Conservation (phyloP, 2,797 vertebrate genomes). For the Erethizon dorsatum region DNA sequence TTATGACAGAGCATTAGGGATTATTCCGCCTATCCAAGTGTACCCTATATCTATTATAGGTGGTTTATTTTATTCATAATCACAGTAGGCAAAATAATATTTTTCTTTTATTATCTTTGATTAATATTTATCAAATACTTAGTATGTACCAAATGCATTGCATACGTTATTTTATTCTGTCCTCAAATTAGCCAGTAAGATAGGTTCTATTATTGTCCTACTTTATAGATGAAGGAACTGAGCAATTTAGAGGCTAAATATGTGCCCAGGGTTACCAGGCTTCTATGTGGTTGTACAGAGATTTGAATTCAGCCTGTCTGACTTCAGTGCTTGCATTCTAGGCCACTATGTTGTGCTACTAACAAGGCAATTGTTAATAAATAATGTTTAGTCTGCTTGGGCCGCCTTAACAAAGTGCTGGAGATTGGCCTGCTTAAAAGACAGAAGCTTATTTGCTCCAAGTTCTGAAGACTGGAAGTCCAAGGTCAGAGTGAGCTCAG, state of each 20-base stretch:
- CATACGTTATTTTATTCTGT: neutral
- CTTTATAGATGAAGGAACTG: neutral
- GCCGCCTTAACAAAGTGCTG: neutral
- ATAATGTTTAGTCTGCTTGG: neutral
- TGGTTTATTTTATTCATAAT: constrained; percentile 44
- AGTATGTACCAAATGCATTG: neutral
- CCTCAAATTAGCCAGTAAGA: neutral
- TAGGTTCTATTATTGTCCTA: neutral
- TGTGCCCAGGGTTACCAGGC: neutral
- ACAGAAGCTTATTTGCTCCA: neutral
- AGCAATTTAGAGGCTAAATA: neutral
- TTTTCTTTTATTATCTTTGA: constrained; percentile 34
- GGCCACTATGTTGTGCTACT: neutral
- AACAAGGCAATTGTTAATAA: neutral
- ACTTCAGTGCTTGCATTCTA: neutral
- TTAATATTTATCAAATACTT: neutral
- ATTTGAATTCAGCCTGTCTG: neutral
- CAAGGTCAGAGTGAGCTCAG: neutral
- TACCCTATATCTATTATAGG: neutral
- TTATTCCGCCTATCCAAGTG: neutral
- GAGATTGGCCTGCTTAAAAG: neutral
- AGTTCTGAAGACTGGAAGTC: neutral
- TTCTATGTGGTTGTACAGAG: neutral
- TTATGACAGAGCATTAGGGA: neutral
- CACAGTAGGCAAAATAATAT: neutral